Evolutionary conservation across 2,113 vertebrate genomes (phyloP).

Genomic region (Loxodonta africana): DNA sequence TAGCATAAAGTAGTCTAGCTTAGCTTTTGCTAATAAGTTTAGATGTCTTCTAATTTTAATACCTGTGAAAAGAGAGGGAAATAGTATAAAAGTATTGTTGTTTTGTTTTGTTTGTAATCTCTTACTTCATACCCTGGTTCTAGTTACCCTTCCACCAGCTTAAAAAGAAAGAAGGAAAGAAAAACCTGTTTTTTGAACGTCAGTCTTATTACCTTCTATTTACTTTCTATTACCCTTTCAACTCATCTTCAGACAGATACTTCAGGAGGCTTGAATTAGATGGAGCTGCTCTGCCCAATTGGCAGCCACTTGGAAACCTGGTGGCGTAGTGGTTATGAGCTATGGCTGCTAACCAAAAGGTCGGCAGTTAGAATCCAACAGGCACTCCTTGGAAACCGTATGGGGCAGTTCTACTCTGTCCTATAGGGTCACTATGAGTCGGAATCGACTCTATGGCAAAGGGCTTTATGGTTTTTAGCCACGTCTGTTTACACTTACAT

Average conservation of each 20-base stretch:
- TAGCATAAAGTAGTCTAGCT: background rate
- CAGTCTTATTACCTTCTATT: too few relatives aligned
- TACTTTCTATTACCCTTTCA: background rate
- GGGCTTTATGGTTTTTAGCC: background rate
- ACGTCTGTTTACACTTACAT: background rate
- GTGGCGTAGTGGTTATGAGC: too few relatives aligned
- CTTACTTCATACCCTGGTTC: background rate
- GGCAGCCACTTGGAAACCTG: too few relatives aligned
- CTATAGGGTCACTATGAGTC: too few relatives aligned
- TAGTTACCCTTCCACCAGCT: background rate
- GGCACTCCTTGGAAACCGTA: too few relatives aligned
- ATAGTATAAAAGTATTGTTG: background rate
- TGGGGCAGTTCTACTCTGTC: too few relatives aligned
- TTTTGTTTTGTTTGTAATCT: background rate
- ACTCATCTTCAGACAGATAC: background rate
- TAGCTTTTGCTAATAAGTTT: conserved; percentile 1
- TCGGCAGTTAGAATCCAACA: too few relatives aligned
- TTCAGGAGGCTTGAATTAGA: background rate
- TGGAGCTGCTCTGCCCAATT: background rate
- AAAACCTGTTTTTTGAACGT: background rate
- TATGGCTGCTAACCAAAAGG: too few relatives aligned
- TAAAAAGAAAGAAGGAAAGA: background rate
- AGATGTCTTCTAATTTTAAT: background rate
- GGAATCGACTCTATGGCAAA: too few relatives aligned
- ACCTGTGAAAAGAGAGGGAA: background rate